Percentiles rank a stretch among this genome's conserved stretches.
phyloP scores from a whole-genome alignment of 2,888 invertebrate genomes.

The Coleophora flavipennella region DNA sequence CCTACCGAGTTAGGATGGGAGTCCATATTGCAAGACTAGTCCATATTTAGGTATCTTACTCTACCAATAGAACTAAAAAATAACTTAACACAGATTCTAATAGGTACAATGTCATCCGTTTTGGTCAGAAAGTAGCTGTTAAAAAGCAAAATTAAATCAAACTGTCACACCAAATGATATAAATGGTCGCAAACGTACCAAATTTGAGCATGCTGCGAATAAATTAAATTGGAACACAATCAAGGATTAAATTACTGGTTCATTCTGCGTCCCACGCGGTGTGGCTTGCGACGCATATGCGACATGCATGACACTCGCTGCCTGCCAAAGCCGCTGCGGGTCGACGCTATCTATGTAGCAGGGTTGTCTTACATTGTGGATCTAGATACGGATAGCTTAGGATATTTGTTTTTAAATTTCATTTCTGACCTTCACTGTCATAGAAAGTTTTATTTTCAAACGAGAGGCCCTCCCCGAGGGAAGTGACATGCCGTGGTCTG shows the following conservation, averaged over 20 bases:
- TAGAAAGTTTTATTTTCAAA: no score
- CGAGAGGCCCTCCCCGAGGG: no score
- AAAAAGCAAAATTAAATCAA: slow-evolving; percentile 41
- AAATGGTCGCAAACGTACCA: slow-evolving; percentile 62
- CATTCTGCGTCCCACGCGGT: slow-evolving; percentile 64
- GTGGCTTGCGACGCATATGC: slow-evolving; percentile 52
- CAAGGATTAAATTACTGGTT: slow-evolving; percentile 69
- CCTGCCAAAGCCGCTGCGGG: slow-evolving; percentile 22
- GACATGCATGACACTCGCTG: slow-evolving; percentile 49
- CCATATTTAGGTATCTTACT: no score
- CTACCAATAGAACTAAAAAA: no score
- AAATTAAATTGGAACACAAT: slow-evolving; percentile 70
- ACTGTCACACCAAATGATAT: slow-evolving; percentile 41
- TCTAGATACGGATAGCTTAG: no score
- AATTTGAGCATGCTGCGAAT: slow-evolving; percentile 67
- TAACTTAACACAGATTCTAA: no score
- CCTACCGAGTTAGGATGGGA: no score
- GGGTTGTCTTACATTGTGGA: background rate
- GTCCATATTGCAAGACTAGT: no score
- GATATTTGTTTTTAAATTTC: no score
- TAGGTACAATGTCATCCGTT: slow-evolving; percentile 21
- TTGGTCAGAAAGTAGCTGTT: slow-evolving; percentile 24
- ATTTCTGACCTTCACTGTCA: no score
- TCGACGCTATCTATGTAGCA: slow-evolving; percentile 2
- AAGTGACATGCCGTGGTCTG: no score